Evolutionary conservation across 1,140 invertebrate species (phyloP), one percentile per base, ranked within the genome.

Genomic region (Halyomorpha halys): DNA sequence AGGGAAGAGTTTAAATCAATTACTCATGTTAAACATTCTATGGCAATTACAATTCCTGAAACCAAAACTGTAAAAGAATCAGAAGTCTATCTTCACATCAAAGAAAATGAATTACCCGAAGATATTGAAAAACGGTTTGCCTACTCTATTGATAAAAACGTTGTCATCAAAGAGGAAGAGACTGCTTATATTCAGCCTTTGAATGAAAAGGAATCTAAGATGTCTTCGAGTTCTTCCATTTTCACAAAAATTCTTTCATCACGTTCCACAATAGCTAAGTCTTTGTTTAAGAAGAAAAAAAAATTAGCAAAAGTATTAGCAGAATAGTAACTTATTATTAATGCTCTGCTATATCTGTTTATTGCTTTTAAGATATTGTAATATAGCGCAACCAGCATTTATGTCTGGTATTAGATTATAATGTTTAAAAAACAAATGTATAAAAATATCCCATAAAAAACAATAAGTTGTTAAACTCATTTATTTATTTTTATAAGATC

Each of bases 251-350:
- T 49, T n/a, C 21, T 49, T 49, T 19, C 21, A 19, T 49, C 47
- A 49, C n/a, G 47, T 19, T 49, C 21, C 21, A 49, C 21, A 13
- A 49, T 19, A 14, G n/a, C 47, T 49, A 49, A 49, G n/a, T 49
- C 47, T 19, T 49, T 18, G 47, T 49, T 49, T 21, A 49, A 49
- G 47, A 49, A 49, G 11, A 49, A 47, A 21, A 49, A 49, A 14
- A 49, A 49, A 39, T 39, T 39, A 39, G 34, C 34, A 8, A 39
- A 39, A 39, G 34, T 39, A 39, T 13, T 39, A 39, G 34, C 34
- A 11, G 34, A 39, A 39, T 39, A 39, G 34, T 13, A 11, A 13
- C 11, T 9, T 39, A 39, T 39, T 39, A 39, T 11, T 13, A 54
- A 18, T 54, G 11, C 4, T 39, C 34, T 13, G 13, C 13, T 11